phyloP scores from a whole-genome alignment of 1,140 invertebrate species.

The Lepidurus apus region DNA sequence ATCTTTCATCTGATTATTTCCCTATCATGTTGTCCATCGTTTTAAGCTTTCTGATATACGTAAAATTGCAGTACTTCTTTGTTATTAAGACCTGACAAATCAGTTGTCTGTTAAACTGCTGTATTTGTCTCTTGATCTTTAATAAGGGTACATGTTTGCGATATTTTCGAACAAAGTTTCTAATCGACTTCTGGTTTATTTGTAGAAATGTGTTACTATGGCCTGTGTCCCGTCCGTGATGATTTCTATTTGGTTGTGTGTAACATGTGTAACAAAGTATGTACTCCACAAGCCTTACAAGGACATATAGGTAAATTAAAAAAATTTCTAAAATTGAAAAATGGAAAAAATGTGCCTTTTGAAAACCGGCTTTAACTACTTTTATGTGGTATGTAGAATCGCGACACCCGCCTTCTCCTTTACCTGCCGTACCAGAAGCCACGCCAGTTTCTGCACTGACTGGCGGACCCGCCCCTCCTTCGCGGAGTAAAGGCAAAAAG shows the following conservation, averaged over 20 bases:
- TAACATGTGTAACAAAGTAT: slow-evolving; percentile 49
- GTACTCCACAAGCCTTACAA: slow-evolving; percentile 51
- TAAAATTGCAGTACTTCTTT: slow-evolving; percentile 23
- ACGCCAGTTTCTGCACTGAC: slow-evolving; percentile 5
- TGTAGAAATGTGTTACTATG: slow-evolving; percentile 51
- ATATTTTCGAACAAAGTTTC: slow-evolving; percentile 20
- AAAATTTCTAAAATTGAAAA: background rate
- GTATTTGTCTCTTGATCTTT: too few relatives aligned
- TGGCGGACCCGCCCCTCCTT: background rate
- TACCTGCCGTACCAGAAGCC: slow-evolving; percentile 12
- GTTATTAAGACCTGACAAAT: background rate
- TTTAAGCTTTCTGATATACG: background rate
- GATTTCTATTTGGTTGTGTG: slow-evolving; percentile 52
- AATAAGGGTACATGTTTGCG: background rate
- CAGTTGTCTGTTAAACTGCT: too few relatives aligned
- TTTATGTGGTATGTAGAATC: slow-evolving; percentile 5
- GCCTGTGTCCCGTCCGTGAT: slow-evolving; percentile 50
- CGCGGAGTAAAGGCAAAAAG: slow-evolving; percentile 9
- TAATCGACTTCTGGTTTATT: slow-evolving; percentile 35
- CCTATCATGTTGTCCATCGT: background rate
- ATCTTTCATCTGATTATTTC: slow-evolving; percentile 9
- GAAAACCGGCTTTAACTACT: too few relatives aligned
- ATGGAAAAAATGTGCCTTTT: background rate
- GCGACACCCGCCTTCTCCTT: slow-evolving; percentile 24
- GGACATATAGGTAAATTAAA: slow-evolving; percentile 48